Evolutionary conservation across 2,888 invertebrate genomes (phyloP).

Genomic region (Saturnia pavonia): DNA sequence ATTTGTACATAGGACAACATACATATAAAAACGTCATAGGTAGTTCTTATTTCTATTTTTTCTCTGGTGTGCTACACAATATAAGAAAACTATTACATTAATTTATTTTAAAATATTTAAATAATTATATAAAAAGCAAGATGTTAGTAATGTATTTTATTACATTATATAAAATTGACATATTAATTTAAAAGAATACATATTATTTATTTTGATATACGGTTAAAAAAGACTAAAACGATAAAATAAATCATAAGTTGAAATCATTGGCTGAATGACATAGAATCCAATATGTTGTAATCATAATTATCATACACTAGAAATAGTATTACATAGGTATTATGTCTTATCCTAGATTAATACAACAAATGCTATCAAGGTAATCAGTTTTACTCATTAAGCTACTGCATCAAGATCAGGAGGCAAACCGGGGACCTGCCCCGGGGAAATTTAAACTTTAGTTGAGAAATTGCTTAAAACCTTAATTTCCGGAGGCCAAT

Average conservation of each 20-base stretch:
- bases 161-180: neutral
- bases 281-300: neutral
- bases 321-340: constrained; percentile 2
- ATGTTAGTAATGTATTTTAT: neutral
- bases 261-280: neutral
- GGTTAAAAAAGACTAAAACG: neutral
- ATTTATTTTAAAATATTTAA: neutral
- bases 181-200: neutral
- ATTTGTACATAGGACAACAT: constrained; percentile 73
- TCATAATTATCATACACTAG: constrained; percentile 1
- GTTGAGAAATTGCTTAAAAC: neutral
- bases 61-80: constrained; percentile 54
- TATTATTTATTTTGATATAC: neutral
- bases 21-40: constrained; percentile 43
- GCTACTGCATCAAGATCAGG: neutral
- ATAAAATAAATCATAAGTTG: neutral
- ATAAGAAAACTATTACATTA: constrained; percentile 3
- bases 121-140: neutral
- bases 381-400: neutral
- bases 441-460: neutral
- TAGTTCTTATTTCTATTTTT: constrained; percentile 57
- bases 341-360: constrained; percentile 8
- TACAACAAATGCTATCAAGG: constrained; percentile 13
- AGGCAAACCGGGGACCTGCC: neutral
- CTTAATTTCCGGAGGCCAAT: neutral